Evolutionary conservation across 2,113 vertebrate genomes (phyloP), one percentile per base, ranked within the genome.

Genomic region (Tragelaphus buxtoni): DNA sequence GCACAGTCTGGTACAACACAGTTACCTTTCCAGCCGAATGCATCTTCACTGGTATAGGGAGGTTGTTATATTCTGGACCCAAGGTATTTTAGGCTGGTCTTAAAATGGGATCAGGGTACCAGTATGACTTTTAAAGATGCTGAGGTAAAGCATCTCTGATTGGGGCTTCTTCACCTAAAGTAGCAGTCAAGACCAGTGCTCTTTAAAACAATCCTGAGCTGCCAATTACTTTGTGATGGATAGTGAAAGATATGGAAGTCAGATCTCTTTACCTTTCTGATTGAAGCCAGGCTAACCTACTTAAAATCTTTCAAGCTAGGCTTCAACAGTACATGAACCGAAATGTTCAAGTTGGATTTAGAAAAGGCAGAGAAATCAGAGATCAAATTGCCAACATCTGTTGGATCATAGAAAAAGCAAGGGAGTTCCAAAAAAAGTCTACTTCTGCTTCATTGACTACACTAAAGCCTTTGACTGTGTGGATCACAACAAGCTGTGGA

Each of bases 51-150:
- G 79, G 47, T 42, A 32, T 0, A 26, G 24, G 26, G 28, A 32
- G 20, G 47, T 39, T 26, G 58, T 24, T 35, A 32, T 55, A 42
- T 56, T 86, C 63, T 63, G 51, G 35, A 45, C 22, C 39, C 49
- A 72, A 18, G 28, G 20, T 65, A 30, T 69, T 32, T 88, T 84
- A 91, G 13, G 10, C 83, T 80, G 42, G 35, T 76, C 88, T 87
- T 91, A 20, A 82, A 76, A 88, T 53, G 79, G 90, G 24, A 77
- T 84, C 35, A 60, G 53, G n/a, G 28, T 79, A 77, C n/a, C 53
- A 24, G 7, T 65, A 88, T 82, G 82, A 85, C 72, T 45, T 93
- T 89, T 86, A 56, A 20, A 89, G 85, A 77, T 86, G 16, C 28
- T n/a, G 4, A 90, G 5, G 42, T n/a, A 42, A 91, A 60, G 55